phyloP scores from a whole-genome alignment of 1,140 invertebrate genomes.

The Melanaphis sacchari region DNA sequence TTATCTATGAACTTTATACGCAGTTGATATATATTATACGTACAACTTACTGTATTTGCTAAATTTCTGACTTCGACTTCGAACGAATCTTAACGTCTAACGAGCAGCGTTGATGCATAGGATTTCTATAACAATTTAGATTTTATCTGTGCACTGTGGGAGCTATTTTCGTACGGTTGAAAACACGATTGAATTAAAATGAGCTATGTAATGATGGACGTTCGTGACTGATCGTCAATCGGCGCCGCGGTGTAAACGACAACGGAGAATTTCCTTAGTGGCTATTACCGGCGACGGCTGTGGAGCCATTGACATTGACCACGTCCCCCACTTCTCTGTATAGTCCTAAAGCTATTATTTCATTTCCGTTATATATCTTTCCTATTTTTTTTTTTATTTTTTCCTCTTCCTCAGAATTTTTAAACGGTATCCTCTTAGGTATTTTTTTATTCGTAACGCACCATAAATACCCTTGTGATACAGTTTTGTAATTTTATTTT shows the following conservation, averaged over 20 bases:
- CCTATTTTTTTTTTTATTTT: not conserved
- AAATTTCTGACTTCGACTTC: not conserved
- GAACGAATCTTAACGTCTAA: too few relatives aligned
- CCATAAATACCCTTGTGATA: not conserved
- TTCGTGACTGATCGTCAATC: conserved; percentile 49
- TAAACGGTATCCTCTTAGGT: conserved; percentile 29
- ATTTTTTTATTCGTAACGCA: not conserved
- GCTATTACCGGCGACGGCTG: not conserved
- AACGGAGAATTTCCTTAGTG: conserved; percentile 26
- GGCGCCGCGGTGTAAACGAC: not conserved
- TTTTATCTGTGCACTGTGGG: not conserved
- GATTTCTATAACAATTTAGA: not conserved
- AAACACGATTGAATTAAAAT: conserved; percentile 40
- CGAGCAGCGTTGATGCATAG: not conserved
- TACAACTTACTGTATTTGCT: not conserved
- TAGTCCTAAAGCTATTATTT: conserved; percentile 17
- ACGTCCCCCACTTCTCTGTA: not conserved
- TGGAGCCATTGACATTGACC: conserved; percentile 53
- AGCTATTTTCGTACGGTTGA: not conserved
- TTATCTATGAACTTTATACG: not conserved
- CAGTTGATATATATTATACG: not conserved
- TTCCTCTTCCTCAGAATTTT: not conserved
- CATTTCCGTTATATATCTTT: conserved; percentile 48
- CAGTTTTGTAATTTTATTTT: not conserved
- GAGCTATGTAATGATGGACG: conserved; percentile 16